Conservation (phyloP, 2,888 invertebrate genomes). For the Automeris io region DNA sequence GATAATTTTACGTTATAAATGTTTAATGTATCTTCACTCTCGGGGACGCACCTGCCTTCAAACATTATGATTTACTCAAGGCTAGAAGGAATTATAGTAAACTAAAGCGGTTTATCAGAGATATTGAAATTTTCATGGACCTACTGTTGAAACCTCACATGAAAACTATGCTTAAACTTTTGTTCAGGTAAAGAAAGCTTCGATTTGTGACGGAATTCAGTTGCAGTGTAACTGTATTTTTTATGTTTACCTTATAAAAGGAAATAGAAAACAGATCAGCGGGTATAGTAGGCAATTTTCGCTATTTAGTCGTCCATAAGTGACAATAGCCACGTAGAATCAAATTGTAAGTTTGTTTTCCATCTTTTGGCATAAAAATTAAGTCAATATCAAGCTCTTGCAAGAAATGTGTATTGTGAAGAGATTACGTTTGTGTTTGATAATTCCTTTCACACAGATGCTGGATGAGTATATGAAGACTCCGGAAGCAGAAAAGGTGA, state of each 20-base stretch:
- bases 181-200: no score
- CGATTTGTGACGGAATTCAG: no score
- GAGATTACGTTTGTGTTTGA: slow-evolving; percentile 8
- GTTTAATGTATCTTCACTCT: not conserved
- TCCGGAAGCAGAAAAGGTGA: slow-evolving; percentile 49
- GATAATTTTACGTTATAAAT: slow-evolving; percentile 5
- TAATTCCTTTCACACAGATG: slow-evolving; percentile 34
- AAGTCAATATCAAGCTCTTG: no score
- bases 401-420: no score
- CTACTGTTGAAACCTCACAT: no score
- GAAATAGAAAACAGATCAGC: no score
- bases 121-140: no score
- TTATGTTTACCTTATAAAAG: no score
- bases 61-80: not conserved
- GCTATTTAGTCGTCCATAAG: not conserved
- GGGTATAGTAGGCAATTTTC: no score
- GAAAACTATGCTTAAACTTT: no score
- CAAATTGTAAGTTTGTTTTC: not conserved
- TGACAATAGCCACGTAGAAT: not conserved
- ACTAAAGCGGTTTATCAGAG: not conserved
- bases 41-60: not conserved
- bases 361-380: no score
- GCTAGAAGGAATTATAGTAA: not conserved
- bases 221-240: no score
- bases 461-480: slow-evolving; percentile 53